These are phyloP conservation scores for Actinopyga echinites DNA, from an alignment of 53 echinoderm and acorn worm genomes.

Conservation along the genomic window DNA sequence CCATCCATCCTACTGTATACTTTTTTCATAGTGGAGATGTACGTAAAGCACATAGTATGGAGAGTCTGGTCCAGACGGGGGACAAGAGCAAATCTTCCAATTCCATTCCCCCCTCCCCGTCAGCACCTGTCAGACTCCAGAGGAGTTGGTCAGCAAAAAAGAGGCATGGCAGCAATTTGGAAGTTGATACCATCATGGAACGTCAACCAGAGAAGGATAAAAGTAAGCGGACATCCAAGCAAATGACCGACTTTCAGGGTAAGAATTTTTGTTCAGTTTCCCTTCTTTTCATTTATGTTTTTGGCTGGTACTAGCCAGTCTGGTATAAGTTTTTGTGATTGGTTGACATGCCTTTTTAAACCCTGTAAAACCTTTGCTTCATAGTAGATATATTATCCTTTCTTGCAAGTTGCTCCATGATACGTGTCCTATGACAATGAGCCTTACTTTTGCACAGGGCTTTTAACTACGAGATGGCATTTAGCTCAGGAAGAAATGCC, in stretches of 20 bases:
- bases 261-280: background rate
- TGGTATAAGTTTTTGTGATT: no score
- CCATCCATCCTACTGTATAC: background rate
- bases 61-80: conserved; percentile 75
- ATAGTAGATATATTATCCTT: no score
- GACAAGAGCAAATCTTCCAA: conserved; percentile 68
- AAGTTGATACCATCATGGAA: conserved; percentile 64
- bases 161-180: conserved; percentile 76
- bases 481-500: no score
- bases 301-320: background rate
- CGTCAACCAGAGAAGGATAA: conserved; percentile 64
- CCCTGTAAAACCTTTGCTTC: no score
- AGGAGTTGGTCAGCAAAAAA: conserved; percentile 93
- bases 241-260: conserved; percentile 87
- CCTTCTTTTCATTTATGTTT: background rate
- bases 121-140: conserved; percentile 79
- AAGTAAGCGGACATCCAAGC: conserved; percentile 76
- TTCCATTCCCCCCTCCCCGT: conserved; percentile 90
- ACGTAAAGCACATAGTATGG: conserved; percentile 98
- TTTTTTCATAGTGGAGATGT: conserved; percentile 74
- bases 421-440: no score
- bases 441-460: no score
- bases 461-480: no score
- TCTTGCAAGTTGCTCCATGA: no score
- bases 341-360: no score